A percentile compares a stretch with the other conserved stretches of the same genome.
These are phyloP conservation scores for Cheilosia pagana DNA, from an alignment of 2,888 invertebrate species.

Conservation along the genomic window DNA sequence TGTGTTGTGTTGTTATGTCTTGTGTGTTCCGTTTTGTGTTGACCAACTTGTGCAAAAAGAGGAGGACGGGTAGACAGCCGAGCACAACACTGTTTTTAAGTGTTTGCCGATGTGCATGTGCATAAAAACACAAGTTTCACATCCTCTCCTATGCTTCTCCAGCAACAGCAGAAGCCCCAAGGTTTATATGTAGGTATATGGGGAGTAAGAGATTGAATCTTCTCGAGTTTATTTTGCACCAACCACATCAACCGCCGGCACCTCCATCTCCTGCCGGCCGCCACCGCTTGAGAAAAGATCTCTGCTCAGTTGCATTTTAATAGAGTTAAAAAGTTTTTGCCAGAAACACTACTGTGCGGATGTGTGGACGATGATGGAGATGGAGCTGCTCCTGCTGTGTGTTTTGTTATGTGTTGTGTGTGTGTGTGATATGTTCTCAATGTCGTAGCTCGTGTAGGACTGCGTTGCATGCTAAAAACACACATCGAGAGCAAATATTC, in stretches of 20 bases:
- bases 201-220: slow-evolving; percentile 59
- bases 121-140: slow-evolving; percentile 67
- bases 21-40: slow-evolving; percentile 57
- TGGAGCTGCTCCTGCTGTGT: slow-evolving; percentile 28
- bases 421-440: slow-evolving; percentile 65
- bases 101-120: slow-evolving; percentile 70
- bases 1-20: slow-evolving; percentile 54
- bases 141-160: slow-evolving; percentile 16
- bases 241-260: slow-evolving; percentile 55
- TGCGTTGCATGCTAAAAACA: slow-evolving; percentile 60
- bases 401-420: slow-evolving; percentile 42
- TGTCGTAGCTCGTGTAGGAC: slow-evolving; percentile 58
- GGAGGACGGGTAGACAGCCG: background rate
- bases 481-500: slow-evolving; percentile 65
- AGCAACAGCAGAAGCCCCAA: background rate
- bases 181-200: background rate
- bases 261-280: background rate
- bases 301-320: slow-evolving; percentile 67
- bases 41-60: slow-evolving; percentile 52
- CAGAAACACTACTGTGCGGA: slow-evolving; percentile 35
- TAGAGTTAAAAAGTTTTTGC: slow-evolving; percentile 71
- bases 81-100: slow-evolving; percentile 56
- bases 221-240: slow-evolving; percentile 71
- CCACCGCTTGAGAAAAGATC: slow-evolving; percentile 13
- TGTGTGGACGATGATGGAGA: slow-evolving; percentile 40